phyloP scores from a whole-genome alignment of 2,888 invertebrate genomes.

The Rhagonycha lutea region DNA sequence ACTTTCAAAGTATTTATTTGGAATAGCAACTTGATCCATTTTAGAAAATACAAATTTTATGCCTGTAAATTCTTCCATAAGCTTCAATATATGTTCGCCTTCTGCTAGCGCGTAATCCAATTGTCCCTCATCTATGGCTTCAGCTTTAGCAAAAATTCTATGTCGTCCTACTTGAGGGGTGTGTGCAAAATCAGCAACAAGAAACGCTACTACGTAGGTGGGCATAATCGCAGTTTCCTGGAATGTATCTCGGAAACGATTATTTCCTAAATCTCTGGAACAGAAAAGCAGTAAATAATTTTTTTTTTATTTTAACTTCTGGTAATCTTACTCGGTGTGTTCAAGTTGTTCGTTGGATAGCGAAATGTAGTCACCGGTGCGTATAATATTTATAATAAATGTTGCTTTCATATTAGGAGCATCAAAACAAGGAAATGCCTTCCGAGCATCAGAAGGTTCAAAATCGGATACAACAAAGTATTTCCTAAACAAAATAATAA shows the following conservation, averaged over 20 bases:
- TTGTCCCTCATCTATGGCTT: slow-evolving; percentile 39
- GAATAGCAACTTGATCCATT: slow-evolving; percentile 79
- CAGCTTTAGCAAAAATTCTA: slow-evolving; percentile 40
- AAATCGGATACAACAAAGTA: slow-evolving; percentile 67
- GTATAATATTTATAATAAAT: slow-evolving; percentile 52
- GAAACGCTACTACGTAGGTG: slow-evolving; percentile 76
- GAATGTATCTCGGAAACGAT: slow-evolving; percentile 9
- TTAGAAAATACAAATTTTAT: slow-evolving; percentile 60
- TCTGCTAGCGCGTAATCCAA: slow-evolving; percentile 53
- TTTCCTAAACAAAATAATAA: background rate
- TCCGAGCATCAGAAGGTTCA: slow-evolving; percentile 65
- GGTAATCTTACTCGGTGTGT: background rate
- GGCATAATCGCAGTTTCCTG: slow-evolving; percentile 61
- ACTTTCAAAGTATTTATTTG: slow-evolving; percentile 70
- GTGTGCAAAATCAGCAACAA: slow-evolving; percentile 63
- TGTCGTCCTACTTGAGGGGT: slow-evolving; percentile 45
- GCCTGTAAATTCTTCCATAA: slow-evolving; percentile 63
- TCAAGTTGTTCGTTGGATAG: slow-evolving; percentile 18
- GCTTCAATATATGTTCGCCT: slow-evolving; percentile 54
- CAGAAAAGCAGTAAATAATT: background rate
- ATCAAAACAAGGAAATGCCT: slow-evolving; percentile 79
- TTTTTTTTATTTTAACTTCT: background rate
- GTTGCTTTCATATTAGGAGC: slow-evolving; percentile 56
- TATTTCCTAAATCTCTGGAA: slow-evolving; percentile 16
- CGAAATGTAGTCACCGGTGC: slow-evolving; percentile 13